Evolutionary conservation across 2,113 vertebrate species (phyloP), one percentile per base, ranked within the genome.

Genomic region (Sterna hirundo): DNA sequence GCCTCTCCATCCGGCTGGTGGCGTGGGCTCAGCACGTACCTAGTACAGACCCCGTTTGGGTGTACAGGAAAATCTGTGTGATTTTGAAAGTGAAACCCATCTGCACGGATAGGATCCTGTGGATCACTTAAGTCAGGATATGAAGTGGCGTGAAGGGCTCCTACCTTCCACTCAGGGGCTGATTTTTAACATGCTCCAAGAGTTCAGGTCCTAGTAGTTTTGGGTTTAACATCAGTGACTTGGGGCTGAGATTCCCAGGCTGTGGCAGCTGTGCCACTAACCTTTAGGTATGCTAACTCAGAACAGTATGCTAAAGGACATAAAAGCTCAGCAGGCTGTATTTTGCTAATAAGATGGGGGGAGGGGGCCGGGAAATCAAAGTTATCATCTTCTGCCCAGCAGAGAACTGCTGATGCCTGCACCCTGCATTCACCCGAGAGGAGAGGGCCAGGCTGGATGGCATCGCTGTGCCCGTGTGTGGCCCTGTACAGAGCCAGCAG

Each of bases 381-480:
- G 23, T 38, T n/a, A 5, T 36, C 38, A 7, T 46, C 34, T 16
- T 71, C 34, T 77, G 23, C 15, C 34, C 23, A 29, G 58, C 30
- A 51, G 44, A 44, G 58, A 44, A 5, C 11, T 76, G 60, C 51
- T 62, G 27, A 8, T 25, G 23, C 11, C 19, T 29, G 46, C 8
- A 4, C 15, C 26, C 23, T 52, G 44, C 8, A 5, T 22, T 42
- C 27, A 8, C 20, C 38, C 0, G 9, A 27, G 9, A 7, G 7
- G 34, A 88, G 58, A 58, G 25, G 86, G 62, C 36, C 18, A 8
- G 47, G 38, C 30, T 0, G 5, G 71, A 29, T 46, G 83, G 83
- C 83, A 21, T n/a, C 0, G 0, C 66, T 46, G 55, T 80, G 61
- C 71, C 77, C 0, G 1, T 3, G n/a, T 17, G 5, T 16, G 21